Evolutionary conservation across 2,797 vertebrate genomes (phyloP).

Genomic region (Pseudochromis fuscus): DNA sequence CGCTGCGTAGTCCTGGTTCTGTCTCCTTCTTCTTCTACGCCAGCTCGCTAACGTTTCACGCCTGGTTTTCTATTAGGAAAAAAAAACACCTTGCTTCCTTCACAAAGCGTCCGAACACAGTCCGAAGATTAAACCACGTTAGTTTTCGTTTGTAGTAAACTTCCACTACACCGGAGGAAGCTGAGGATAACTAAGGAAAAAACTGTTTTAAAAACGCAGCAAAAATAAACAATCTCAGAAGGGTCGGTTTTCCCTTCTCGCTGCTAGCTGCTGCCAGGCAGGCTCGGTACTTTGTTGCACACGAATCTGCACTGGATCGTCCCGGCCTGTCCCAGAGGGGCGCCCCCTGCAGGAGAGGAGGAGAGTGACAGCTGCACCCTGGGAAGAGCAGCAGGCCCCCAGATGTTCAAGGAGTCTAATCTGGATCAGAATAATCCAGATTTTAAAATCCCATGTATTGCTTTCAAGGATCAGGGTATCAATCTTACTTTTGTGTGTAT

Average conservation of each 20-base stretch:
- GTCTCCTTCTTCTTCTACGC: constrained; percentile 26
- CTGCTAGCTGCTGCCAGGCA: constrained; percentile 65
- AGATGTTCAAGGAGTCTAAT: no score
- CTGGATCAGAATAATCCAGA: no score
- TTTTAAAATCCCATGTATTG: no score
- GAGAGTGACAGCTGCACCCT: constrained; percentile 46
- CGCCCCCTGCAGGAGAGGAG: constrained; percentile 75
- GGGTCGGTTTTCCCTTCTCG: constrained; percentile 43
- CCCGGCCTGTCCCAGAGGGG: constrained; percentile 26
- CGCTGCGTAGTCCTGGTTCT: constrained; percentile 57
- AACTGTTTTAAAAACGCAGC: background rate
- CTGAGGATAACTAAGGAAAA: constrained; percentile 3
- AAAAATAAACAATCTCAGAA: constrained; percentile 40
- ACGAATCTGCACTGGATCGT: constrained; percentile 64
- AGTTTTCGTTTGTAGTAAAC: constrained; percentile 12
- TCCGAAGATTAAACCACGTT: constrained; percentile 2
- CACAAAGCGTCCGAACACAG: constrained; percentile 38
- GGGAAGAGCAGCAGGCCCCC: constrained; percentile 16
- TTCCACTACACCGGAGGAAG: background rate
- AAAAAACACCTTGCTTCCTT: constrained; percentile 50
- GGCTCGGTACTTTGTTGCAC: constrained; percentile 74
- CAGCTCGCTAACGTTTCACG: constrained; percentile 56
- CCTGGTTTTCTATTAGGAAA: constrained; percentile 34
- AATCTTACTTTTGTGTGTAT: no score
- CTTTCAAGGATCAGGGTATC: no score